Evolutionary conservation across 2,888 invertebrate genomes (phyloP).

Genomic region (Pycnomerus fuliginosus): DNA sequence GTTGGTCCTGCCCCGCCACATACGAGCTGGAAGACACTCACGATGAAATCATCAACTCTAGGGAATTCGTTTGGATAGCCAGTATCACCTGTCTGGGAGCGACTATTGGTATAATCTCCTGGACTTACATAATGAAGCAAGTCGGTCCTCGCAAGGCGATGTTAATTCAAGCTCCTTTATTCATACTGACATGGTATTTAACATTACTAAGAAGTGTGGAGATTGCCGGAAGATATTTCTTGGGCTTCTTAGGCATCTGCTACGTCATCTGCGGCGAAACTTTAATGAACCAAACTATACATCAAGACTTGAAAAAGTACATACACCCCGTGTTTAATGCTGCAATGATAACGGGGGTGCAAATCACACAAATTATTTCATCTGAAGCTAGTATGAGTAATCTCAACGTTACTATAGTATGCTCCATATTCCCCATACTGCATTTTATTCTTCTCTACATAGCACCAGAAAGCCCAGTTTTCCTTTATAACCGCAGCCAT

Average conservation of each 20-base stretch:
- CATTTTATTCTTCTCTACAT: conserved; percentile 26
- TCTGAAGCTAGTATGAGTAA: background rate
- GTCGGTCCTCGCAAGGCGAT: conserved; percentile 36
- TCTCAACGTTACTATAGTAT: conserved; percentile 14
- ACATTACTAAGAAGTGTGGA: conserved; percentile 8
- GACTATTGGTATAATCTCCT: conserved; percentile 30
- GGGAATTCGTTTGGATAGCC: conserved; percentile 22
- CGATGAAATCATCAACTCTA: conserved; percentile 3
- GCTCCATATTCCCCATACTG: conserved; percentile 21
- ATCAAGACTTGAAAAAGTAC: conserved; percentile 9
- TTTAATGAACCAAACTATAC: conserved; percentile 31
- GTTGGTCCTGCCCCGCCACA: conserved; percentile 13
- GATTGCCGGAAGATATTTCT: conserved; percentile 27
- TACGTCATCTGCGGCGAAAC: conserved; percentile 33
- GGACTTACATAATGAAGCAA: conserved; percentile 29
- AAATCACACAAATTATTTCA: conserved; percentile 3
- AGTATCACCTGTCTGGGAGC: conserved; percentile 34
- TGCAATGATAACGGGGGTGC: conserved; percentile 17
- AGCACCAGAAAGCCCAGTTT: conserved; percentile 40
- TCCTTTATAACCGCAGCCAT: conserved; percentile 31
- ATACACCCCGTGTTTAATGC: conserved; percentile 26
- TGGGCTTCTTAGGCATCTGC: conserved; percentile 34
- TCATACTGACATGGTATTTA: conserved; percentile 28
- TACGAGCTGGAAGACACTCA: background rate
- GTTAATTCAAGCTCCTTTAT: conserved; percentile 30